Conservation (phyloP, 2,113 vertebrate species). For the Zosterops japonicus region DNA sequence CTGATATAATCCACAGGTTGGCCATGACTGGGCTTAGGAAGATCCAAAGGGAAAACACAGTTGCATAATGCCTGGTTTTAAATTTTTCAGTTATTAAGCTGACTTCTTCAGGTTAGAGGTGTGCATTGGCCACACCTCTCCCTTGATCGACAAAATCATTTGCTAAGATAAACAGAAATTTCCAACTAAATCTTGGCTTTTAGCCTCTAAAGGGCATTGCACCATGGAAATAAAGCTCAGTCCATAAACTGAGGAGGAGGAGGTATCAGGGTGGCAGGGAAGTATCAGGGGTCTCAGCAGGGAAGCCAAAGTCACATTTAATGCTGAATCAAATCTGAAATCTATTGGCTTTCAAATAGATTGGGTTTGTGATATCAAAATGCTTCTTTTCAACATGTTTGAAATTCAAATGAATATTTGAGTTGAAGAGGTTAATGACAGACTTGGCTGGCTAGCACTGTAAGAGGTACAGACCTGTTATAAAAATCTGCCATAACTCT, state of each 20-base stretch:
- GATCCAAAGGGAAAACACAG: not conserved
- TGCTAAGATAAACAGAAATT: not conserved
- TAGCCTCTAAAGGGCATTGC: not conserved
- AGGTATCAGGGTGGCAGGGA: not conserved
- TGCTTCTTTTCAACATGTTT: not conserved
- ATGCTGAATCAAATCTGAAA: not conserved
- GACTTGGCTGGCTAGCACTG: not conserved
- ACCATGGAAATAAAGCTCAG: not conserved
- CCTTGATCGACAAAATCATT: not conserved
- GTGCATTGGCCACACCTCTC: not conserved
- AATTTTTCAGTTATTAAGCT: not conserved
- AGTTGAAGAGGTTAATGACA: not conserved
- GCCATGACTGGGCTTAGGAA: not conserved
- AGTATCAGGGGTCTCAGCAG: not conserved
- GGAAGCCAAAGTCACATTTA: not conserved
- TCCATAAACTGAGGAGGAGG: not conserved
- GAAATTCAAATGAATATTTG: conserved; percentile 37
- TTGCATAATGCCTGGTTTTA: not conserved
- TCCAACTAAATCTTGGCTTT: not conserved
- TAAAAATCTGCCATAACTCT: not conserved
- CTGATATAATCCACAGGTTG: not conserved
- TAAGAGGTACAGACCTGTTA: not conserved
- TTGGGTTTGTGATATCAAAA: not conserved
- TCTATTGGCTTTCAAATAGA: not conserved
- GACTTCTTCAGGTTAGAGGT: not conserved